phyloP scores from a whole-genome alignment of 2,888 invertebrate genomes.

The Platycheirus rosarum region DNA sequence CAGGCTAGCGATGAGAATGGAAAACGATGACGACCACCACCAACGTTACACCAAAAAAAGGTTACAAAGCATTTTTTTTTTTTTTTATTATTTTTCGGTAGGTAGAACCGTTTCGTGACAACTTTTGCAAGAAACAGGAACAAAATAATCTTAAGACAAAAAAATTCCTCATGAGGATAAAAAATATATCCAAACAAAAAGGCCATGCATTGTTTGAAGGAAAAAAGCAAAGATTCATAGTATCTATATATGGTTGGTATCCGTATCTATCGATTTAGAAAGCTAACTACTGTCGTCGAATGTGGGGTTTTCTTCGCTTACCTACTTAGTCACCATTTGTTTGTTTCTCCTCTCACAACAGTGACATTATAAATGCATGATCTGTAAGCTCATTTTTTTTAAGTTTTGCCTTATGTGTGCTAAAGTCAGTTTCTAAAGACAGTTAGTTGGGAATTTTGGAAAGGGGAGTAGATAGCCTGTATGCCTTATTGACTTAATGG shows the following conservation, averaged over 20 bases:
- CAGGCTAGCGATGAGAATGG: constrained; percentile 39
- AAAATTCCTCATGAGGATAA: constrained; percentile 14
- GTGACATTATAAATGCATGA: constrained; percentile 73
- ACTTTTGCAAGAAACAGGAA: constrained; percentile 61
- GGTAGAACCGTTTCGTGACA: constrained; percentile 72
- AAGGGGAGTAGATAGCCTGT: constrained; percentile 34
- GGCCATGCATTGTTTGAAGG: constrained; percentile 64
- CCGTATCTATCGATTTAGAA: constrained; percentile 73
- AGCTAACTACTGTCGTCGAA: constrained; percentile 51
- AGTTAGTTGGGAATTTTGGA: constrained; percentile 49
- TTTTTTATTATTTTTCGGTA: constrained; percentile 35
- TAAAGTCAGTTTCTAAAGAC: constrained; percentile 36
- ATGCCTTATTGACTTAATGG: constrained; percentile 52
- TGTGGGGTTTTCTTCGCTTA: constrained; percentile 26
- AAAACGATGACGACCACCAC: constrained; percentile 63
- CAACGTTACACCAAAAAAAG: constrained; percentile 71
- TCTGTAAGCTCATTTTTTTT: constrained; percentile 65
- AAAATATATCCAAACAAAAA: constrained; percentile 29
- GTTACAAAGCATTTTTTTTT: constrained; percentile 61
- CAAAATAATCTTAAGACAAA: constrained; percentile 22
- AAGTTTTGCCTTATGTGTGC: constrained; percentile 12
- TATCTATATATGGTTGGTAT: constrained; percentile 20
- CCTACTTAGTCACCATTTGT: constrained; percentile 51
- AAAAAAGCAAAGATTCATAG: constrained; percentile 58
- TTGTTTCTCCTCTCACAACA: constrained; percentile 37